phyloP scores from a whole-genome alignment of 1,140 invertebrate species.

The Callitettix versicolor region DNA sequence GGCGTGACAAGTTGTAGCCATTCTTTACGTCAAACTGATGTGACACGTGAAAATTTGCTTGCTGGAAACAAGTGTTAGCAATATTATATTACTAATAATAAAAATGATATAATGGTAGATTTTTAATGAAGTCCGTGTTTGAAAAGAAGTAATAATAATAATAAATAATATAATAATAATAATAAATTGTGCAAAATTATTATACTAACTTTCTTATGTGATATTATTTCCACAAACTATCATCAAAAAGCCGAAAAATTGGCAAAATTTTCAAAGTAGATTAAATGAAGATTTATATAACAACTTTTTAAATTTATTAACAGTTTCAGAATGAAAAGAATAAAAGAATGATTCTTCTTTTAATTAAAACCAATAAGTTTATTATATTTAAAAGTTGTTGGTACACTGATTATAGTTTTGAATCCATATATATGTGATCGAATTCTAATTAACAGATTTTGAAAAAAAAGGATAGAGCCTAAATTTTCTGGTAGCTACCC shows the following conservation, averaged over 20 bases:
- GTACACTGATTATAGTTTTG: no score
- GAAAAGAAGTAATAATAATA: background rate
- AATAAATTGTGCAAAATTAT: background rate
- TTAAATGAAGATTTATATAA: no score
- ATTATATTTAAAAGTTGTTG: no score
- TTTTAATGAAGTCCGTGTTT: background rate
- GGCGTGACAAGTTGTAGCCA: constrained; percentile 34
- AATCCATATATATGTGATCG: no score
- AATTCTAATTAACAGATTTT: no score
- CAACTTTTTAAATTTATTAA: no score
- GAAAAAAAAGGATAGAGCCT: no score
- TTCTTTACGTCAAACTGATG: constrained; percentile 38
- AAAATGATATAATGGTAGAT: background rate
- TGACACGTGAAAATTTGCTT: constrained; percentile 36
- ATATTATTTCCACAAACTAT: background rate
- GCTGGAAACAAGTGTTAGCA: constrained; percentile 28
- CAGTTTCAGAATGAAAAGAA: no score
- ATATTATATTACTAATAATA: background rate
- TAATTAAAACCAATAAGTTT: no score
- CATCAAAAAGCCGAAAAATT: constrained; percentile 1
- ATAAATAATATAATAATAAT: background rate
- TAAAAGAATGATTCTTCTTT: no score
- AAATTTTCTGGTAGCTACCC: no score
- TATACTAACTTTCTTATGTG: background rate
- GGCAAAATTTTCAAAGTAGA: no score